These are phyloP conservation scores for Bungarus multicinctus DNA, from an alignment of 2,113 vertebrate genomes.

Conservation along the genomic window DNA sequence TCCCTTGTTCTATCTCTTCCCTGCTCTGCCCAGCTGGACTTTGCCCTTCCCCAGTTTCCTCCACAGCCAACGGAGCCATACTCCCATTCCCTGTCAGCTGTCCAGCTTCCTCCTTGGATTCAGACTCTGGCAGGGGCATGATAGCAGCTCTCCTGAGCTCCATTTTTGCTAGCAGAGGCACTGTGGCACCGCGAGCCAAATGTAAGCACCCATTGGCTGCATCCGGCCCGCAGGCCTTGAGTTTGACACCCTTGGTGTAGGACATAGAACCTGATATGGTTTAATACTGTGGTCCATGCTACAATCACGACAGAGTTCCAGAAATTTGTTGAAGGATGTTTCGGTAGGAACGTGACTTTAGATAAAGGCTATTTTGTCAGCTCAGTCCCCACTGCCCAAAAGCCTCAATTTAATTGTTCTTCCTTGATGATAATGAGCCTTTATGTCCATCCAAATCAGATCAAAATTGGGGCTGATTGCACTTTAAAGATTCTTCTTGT, in stretches of 20 bases:
- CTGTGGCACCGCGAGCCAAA: too few species aligned
- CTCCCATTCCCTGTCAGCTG: too few species aligned
- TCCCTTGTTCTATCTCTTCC: too few species aligned
- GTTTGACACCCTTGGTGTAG: neutral
- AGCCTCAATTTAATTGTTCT: slow-evolving; percentile 39
- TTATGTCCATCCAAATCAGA: slow-evolving; percentile 18
- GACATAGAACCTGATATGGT: neutral
- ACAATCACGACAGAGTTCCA: neutral
- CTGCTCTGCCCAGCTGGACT: too few species aligned
- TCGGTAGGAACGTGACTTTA: slow-evolving; percentile 3
- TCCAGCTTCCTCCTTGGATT: too few species aligned
- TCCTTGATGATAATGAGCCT: slow-evolving; percentile 30
- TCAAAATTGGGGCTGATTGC: slow-evolving; percentile 46
- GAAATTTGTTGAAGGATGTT: slow-evolving; percentile 20
- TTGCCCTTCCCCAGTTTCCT: too few species aligned
- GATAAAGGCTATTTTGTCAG: slow-evolving; percentile 28
- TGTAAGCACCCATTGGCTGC: too few species aligned
- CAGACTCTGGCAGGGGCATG: too few species aligned
- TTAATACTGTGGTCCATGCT: neutral
- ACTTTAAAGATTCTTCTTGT: slow-evolving; percentile 35
- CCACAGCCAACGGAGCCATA: too few species aligned
- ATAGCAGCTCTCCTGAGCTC: too few species aligned
- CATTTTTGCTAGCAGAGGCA: too few species aligned
- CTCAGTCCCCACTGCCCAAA: slow-evolving; percentile 32
- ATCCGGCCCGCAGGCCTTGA: too few species aligned